Percentiles rank a stretch among this genome's conserved stretches.
phyloP scores from a whole-genome alignment of 2,888 invertebrate genomes.

The Polietes domitor region DNA sequence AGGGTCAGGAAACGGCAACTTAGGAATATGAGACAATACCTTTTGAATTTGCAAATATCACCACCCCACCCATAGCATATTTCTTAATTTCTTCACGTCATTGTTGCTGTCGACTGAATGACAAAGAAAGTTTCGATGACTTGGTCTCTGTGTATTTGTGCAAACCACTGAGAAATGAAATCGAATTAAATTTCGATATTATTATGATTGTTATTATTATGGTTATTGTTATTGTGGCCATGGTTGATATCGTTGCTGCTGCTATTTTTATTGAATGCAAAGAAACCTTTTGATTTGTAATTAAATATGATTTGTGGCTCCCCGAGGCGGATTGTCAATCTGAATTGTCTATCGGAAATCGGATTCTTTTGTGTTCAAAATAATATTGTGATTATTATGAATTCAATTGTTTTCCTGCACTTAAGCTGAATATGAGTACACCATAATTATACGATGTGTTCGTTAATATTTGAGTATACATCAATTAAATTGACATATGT shows the following conservation, averaged over 20 bases:
- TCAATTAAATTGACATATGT: not conserved
- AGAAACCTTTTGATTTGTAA: not conserved
- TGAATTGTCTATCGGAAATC: not conserved
- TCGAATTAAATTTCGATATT: conserved; percentile 13
- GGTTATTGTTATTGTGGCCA: not conserved
- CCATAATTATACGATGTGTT: not conserved
- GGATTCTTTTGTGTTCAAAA: not conserved
- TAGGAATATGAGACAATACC: not conserved
- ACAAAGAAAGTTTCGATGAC: not conserved
- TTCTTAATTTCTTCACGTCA: not conserved
- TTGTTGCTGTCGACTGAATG: not conserved
- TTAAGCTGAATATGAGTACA: not conserved
- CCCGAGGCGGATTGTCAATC: too few relatives aligned
- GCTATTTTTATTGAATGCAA: not conserved
- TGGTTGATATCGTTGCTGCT: not conserved
- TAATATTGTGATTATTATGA: not conserved
- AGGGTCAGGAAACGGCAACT: not conserved
- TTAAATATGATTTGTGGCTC: conserved; percentile 1
- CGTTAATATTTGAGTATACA: too few relatives aligned
- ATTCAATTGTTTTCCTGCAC: not conserved
- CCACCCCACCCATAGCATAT: not conserved
- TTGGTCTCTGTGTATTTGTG: not conserved
- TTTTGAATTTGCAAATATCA: not conserved
- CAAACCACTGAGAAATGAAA: conserved; percentile 17
- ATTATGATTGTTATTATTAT: conserved; percentile 9